Evolutionary conservation across 2,113 vertebrate genomes (phyloP).

Genomic region (Seriola aureovittata): DNA sequence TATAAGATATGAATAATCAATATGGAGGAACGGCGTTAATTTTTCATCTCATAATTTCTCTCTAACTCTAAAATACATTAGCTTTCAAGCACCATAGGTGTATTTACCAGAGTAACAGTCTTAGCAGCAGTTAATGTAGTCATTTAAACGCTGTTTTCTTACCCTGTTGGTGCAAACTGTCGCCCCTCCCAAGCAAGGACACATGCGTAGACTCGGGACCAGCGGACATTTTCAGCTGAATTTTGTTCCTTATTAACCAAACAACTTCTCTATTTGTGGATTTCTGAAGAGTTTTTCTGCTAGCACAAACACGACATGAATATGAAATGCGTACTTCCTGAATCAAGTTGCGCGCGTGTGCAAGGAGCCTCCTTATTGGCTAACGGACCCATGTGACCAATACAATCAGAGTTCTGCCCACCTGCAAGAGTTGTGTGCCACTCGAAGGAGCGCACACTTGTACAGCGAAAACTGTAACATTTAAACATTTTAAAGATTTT

Average conservation of each 20-base stretch:
- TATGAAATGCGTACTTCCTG: conserved; percentile 56
- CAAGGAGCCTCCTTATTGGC: conserved; percentile 53
- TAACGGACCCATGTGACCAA: conserved; percentile 1
- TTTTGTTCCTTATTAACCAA: rapidly evolving
- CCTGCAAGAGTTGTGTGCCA: background rate
- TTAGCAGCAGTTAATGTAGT: background rate
- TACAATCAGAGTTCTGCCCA: no score
- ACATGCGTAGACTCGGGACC: conserved; percentile 1
- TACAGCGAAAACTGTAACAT: background rate
- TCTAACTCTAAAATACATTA: background rate
- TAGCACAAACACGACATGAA: background rate
- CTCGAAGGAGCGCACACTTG: background rate
- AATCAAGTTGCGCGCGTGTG: conserved; percentile 62
- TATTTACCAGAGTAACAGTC: background rate
- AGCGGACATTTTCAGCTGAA: conserved; percentile 49
- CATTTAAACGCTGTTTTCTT: background rate
- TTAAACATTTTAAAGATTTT: no score
- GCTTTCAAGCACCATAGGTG: background rate
- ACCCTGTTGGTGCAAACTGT: conserved; percentile 80
- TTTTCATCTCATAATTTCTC: no score
- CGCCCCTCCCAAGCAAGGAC: conserved; percentile 57
- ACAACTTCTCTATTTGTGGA: rapidly evolving
- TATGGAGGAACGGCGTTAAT: no score
- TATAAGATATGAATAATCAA: background rate
- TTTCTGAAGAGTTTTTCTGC: background rate